Base-by-base conservation (phyloP, 2,113 vertebrate species). In the Dicaeum eximium region DNA sequence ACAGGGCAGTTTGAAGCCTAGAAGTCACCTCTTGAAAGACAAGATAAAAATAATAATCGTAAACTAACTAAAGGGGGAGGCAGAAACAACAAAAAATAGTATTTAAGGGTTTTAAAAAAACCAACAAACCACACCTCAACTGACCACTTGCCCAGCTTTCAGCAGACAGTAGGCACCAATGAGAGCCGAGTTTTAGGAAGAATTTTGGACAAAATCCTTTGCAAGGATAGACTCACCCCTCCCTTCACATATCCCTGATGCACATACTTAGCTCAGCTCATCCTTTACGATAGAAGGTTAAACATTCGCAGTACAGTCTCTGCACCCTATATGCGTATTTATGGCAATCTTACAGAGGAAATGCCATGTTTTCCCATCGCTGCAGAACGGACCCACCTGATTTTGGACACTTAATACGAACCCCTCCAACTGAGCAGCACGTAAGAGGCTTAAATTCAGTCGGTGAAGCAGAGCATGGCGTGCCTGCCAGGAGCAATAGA, bases 171-270 rank as follows among this genome's bases (percentile, higher is more conserved):
- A 38, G 33, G 16, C 25, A 86, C 3, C 60, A 45, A 51, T 18
- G 23, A 87, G 22, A 70, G 31, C 15, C 18, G n/a, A 15, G 22
- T 66, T 86, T 88, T 61, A 65, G 28, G 23, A 69, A 65, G n/a
- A 65, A 81, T 89, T 72, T 72, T 80, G 70, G 54, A 73, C 12
- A 80, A 61, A 92, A 94, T 44, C 33, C 7, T 2, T 24, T 11
- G 2, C 24, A 62, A 64, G 30, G 54, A 79, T 1, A 16, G 53
- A 38, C 30, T 93, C 15, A 5, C 15, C 15, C 15, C 11, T 61
- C 47, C 42, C 44, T 72, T 47, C 6, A 1, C 0, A 1, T 35
- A 15, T 19, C 17, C 16, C 42, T 28, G 35, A 48, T 56, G 51
- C 24, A 45, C 40, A 24, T 10, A 90, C 23, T 83, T 50, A 31